Evolutionary conservation across 2,797 vertebrate genomes (phyloP).

Genomic region (Pogonophryne albipinna): DNA sequence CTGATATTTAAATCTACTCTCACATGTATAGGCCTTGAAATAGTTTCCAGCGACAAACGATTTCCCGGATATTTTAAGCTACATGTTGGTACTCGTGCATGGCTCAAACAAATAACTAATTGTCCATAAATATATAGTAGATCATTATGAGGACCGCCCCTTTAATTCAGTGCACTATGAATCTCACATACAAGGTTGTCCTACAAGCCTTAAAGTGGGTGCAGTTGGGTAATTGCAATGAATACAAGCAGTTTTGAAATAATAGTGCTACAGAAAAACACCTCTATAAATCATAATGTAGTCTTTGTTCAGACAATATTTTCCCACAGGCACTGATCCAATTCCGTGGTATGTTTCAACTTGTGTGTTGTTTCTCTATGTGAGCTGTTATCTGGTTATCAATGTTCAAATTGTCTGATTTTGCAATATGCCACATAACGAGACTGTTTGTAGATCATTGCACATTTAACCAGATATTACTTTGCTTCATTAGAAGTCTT

Average conservation of each 20-base stretch:
- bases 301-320: neutral
- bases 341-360: constrained; percentile 3
- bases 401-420: neutral
- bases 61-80: neutral
- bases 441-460: neutral
- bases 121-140: neutral
- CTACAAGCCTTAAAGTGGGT: constrained; percentile 23
- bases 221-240: constrained; percentile 9
- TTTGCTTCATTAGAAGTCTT: neutral
- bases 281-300: neutral
- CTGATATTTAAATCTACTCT: neutral
- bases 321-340: constrained; percentile 17
- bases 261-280: neutral
- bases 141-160: neutral
- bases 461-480: neutral
- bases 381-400: constrained; percentile 1
- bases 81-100: constrained; percentile 3
- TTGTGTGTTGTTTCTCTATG: neutral
- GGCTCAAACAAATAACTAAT: constrained; percentile 4
- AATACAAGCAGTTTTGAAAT: constrained; percentile 27
- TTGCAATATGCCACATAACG: neutral
- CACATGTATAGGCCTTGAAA: neutral
- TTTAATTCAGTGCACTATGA: constrained; percentile 24
- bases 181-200: constrained; percentile 17
- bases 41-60: neutral